Evolutionary conservation across 2,113 vertebrate species (phyloP).

Genomic region (Columba janthina): DNA sequence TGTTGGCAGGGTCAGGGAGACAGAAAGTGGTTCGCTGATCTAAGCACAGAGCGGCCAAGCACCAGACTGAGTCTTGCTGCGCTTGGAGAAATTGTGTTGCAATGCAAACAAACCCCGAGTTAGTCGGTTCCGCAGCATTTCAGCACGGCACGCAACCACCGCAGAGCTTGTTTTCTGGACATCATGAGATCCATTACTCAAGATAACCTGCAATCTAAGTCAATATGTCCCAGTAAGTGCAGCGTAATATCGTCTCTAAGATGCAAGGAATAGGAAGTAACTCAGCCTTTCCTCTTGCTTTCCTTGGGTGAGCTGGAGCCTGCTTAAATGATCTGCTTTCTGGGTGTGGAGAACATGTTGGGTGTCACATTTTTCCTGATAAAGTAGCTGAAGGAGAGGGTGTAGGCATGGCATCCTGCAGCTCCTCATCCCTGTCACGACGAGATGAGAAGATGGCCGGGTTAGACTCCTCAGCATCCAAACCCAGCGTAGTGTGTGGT

Average conservation of each 20-base stretch:
- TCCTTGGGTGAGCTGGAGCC: not conserved
- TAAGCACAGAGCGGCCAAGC: fast-evolving
- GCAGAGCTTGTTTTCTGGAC: not conserved
- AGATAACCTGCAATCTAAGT: not conserved
- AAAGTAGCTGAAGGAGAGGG: not conserved
- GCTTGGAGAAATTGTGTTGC: not conserved
- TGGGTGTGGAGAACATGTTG: not conserved
- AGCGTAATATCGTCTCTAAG: not conserved
- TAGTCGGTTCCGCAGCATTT: not conserved
- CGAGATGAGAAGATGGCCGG: not conserved
- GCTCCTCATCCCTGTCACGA: not conserved
- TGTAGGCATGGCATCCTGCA: not conserved
- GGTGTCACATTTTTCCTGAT: not conserved
- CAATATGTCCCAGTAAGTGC: fast-evolving
- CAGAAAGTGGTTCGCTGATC: not conserved
- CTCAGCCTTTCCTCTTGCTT: not conserved
- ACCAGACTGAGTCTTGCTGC: not conserved
- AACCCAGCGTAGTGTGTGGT: not conserved
- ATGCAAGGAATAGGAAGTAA: fast-evolving
- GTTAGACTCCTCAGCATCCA: not conserved
- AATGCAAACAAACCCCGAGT: too few species aligned
- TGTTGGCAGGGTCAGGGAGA: not conserved
- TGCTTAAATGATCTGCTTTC: not conserved
- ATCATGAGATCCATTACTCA: not conserved
- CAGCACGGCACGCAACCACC: not conserved